Conservation (phyloP, 2,797 vertebrate species). For the Atherinosoma microstoma region DNA sequence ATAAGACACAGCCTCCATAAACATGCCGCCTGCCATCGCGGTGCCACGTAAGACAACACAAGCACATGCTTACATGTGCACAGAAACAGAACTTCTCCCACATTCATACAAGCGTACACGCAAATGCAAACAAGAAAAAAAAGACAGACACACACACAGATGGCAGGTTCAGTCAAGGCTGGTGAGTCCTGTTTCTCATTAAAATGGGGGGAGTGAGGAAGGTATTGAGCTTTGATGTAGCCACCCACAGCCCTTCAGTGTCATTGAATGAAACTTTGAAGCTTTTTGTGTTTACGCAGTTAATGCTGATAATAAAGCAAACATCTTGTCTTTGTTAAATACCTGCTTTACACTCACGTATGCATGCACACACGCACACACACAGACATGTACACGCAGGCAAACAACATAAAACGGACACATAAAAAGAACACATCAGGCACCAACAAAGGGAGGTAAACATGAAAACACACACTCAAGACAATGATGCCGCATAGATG, state of each 20-base stretch:
- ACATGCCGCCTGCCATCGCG: constrained; percentile 70
- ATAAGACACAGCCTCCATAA: constrained; percentile 70
- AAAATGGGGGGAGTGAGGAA: constrained; percentile 78
- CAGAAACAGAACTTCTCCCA: constrained; percentile 43
- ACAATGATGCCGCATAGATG: constrained; percentile 48
- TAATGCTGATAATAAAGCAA: constrained; percentile 84
- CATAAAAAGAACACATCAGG: constrained; percentile 58
- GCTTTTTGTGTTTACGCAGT: constrained; percentile 79
- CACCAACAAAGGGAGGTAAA: constrained; percentile 56
- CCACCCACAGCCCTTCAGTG: constrained; percentile 85
- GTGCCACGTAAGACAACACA: constrained; percentile 68
- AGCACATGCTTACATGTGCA: constrained; percentile 54
- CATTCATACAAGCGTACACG: constrained; percentile 13
- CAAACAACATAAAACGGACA: constrained; percentile 33
- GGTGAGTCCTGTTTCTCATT: constrained; percentile 87
- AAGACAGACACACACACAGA: constrained; percentile 69
- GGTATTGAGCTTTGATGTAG: constrained; percentile 87
- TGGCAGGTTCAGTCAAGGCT: constrained; percentile 86
- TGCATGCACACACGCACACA: constrained; percentile 10
- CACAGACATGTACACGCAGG: background rate
- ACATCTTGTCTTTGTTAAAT: constrained; percentile 86
- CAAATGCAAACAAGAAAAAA: constrained; percentile 40
- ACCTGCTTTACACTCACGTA: constrained; percentile 61
- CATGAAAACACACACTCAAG: constrained; percentile 58
- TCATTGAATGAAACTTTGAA: constrained; percentile 84